Base-by-base conservation (phyloP, 2,113 vertebrate species). In the Macquaria ambigua region DNA sequence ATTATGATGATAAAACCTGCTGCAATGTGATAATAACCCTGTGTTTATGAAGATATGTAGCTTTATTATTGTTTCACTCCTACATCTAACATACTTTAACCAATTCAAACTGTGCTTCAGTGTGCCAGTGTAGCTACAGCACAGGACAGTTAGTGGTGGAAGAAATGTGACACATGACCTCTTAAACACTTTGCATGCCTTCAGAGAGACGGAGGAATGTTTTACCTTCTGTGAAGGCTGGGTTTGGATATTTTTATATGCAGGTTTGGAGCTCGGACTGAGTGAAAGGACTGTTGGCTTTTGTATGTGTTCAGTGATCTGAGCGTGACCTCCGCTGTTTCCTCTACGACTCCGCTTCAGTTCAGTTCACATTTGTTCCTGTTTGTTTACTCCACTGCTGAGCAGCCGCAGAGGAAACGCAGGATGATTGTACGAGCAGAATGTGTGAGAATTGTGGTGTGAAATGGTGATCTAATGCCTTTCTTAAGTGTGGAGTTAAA, bases 201-300 rank as follows among this genome's bases (percentile, higher is more conserved):
- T 82, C 37, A 68, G 46, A 85, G 39, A 28, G 48, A 37, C 18
- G 34, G 31, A 4, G 67, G 61, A 64, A 9, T 59, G 71, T 83
- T 81, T 84, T 85, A 41, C 90, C 94, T 94, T 95, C 94, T 83
- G 83, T 94, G 94, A 94, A 94, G 94, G 93, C 8, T 34, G 56
- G 5, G 52, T 9, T 63, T 34, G 66, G 74, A 20, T 69, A n/a
- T 74, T 87, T 87, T 89, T 64, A 66, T 75, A 83, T 2, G 55
- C 79, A 48, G 88, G 76, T 79, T 39, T 25, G 55, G 75, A 59
- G 75, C 50, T 66, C 25, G 3, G 73, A 23, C 23, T 25, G 3
- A 2, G 25, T 73, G 68, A 4, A 52, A 61, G 52, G 74, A 31
- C 25, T 46, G 72, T 58, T 70, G 28, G 66, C 46, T 72, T 64